A percentile compares a stretch with the other conserved stretches of the same genome.
These are phyloP conservation scores for Cottus gobio DNA, from an alignment of 2,113 vertebrate species.

Conservation along the genomic window DNA sequence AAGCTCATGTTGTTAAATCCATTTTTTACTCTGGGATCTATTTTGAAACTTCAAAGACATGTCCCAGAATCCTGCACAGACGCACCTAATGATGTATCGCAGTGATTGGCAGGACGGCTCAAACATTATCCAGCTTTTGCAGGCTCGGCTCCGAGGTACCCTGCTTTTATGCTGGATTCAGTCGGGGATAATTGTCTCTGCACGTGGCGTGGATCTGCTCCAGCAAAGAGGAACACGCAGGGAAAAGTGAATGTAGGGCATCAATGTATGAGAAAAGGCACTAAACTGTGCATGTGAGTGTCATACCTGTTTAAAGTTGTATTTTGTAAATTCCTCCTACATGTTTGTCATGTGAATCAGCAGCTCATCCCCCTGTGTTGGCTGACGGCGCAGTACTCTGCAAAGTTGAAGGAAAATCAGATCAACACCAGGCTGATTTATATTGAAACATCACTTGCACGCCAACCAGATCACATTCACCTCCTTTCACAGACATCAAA, in stretches of 20 bases:
- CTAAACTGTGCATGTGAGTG: background rate
- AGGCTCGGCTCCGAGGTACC: background rate
- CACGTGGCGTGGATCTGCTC: conserved; percentile 40
- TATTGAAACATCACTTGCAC: background rate
- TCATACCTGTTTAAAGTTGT: background rate
- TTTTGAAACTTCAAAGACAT: conserved; percentile 41
- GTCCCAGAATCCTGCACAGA: conserved; percentile 13
- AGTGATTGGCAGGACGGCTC: conserved; percentile 46
- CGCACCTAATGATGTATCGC: conserved; percentile 35
- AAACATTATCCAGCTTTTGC: conserved; percentile 23
- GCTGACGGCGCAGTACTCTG: background rate
- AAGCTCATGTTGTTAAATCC: conserved; percentile 9
- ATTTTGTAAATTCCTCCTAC: background rate
- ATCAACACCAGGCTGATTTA: background rate
- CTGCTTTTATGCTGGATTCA: conserved; percentile 38
- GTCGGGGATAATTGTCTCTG: conserved; percentile 42
- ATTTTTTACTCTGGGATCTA: conserved; percentile 9
- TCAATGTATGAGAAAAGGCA: conserved; percentile 28
- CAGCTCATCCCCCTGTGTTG: background rate
- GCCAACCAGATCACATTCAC: background rate
- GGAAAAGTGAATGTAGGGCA: conserved; percentile 8
- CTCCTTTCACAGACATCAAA: background rate
- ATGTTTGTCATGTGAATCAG: background rate
- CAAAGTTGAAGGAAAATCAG: background rate
- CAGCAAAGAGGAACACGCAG: conserved; percentile 11